Evolutionary conservation across 2,113 vertebrate genomes (phyloP), one percentile per base, ranked within the genome.

Genomic region (Arenaria interpres): DNA sequence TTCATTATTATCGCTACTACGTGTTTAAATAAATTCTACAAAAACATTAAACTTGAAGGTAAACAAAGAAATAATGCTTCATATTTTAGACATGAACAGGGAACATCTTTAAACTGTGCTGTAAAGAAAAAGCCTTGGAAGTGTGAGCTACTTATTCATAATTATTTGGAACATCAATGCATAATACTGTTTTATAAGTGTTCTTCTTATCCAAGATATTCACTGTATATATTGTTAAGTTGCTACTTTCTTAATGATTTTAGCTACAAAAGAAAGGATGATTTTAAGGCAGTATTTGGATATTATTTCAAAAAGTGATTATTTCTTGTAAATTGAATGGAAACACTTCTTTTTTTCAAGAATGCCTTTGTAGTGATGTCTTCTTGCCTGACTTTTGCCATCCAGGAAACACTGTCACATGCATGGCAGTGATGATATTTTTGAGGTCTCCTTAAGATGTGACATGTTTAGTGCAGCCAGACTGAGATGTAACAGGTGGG

Each of bases 51-150:
- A 86, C 41, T 16, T 93, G 89, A 93, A 97, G 67, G 88, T 96
- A 97, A 97, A 94, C 87, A 97, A 95, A 95, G 90, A 96, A 96
- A 95, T 85, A 97, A 73, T 87, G 87, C 75, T 97, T 96, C 82
- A 56, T 76, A 83, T 93, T 85, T 95, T 95, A 93, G 93, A 97
- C 96, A 81, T 68, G 43, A 93, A 62, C 84, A 83, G 51, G 94
- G 92, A 96, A 60, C 41, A 92, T 25, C 13, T 95, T 97, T 94
- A 94, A 97, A 87, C 50, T 82, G 30, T 87, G 64, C 67, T 88
- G 45, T 96, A 93, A 95, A 85, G 84, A 97, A 85, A 94, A 50
- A 92, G 69, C n/a, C 48, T 81, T 94, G 66, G 66, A 91, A 97
- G 82, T 89, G 33, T 80, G 62, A 93, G 86, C 63, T 91, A 45